phyloP scores from a whole-genome alignment of 1,140 invertebrate genomes.

The Pogonognathellus flavescens region DNA sequence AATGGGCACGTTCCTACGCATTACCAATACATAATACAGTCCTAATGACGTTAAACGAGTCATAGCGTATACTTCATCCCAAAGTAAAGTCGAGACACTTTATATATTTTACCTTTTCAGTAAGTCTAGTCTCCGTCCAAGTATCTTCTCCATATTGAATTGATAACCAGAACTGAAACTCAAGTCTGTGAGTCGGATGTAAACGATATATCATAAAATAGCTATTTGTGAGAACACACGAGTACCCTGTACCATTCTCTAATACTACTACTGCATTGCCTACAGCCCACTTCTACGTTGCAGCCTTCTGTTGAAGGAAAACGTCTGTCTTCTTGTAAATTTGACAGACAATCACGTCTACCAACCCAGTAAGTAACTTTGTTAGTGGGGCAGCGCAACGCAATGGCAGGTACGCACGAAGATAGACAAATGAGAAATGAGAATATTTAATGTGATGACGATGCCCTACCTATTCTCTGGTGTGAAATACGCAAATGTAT shows the following conservation, averaged over 20 bases:
- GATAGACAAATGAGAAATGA: slow-evolving; percentile 47
- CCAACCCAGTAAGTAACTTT: slow-evolving; percentile 22
- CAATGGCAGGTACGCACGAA: slow-evolving; percentile 17
- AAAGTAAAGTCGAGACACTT: neutral
- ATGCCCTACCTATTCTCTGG: neutral
- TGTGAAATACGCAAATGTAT: neutral
- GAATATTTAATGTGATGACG: slow-evolving; percentile 8
- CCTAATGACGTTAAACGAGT: neutral
- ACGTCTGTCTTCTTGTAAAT: slow-evolving; percentile 26
- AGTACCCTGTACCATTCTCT: neutral
- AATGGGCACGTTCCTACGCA: slow-evolving; percentile 26
- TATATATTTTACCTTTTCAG: neutral
- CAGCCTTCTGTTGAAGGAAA: slow-evolving; percentile 35
- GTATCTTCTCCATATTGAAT: too few species aligned
- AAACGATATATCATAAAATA: slow-evolving; percentile 21
- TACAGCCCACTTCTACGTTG: neutral
- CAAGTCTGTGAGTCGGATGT: slow-evolving; percentile 17
- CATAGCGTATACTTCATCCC: neutral
- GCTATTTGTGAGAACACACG: neutral
- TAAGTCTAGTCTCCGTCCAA: too few species aligned
- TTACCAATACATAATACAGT: neutral
- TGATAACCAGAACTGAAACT: neutral
- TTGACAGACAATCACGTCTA: slow-evolving; percentile 21
- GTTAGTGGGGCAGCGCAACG: slow-evolving; percentile 6
- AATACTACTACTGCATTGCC: neutral